A percentile compares a stretch with the other conserved stretches of the same genome.
Conservation (phyloP, 2,797 vertebrate species). For the Botia almorhae region DNA sequence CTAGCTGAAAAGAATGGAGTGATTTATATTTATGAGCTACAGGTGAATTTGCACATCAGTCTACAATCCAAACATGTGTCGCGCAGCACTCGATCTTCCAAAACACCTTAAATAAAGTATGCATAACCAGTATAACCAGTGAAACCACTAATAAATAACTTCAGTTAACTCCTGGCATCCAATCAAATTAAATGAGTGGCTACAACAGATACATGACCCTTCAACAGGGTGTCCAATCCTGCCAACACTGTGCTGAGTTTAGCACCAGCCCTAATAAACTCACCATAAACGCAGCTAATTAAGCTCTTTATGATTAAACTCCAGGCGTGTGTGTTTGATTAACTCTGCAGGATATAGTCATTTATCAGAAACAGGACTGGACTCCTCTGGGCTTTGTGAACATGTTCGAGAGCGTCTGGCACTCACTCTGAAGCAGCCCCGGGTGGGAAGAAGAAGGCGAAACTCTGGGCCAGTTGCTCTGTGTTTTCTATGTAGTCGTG, state of each 20-base stretch:
- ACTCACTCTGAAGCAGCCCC: conserved; percentile 88
- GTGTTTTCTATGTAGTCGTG: conserved; percentile 81
- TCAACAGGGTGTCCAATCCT: background rate
- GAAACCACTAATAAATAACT: background rate
- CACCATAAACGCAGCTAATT: background rate
- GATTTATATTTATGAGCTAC: background rate
- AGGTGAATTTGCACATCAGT: background rate
- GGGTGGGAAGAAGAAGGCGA: conserved; percentile 85
- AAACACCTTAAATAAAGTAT: too few relatives aligned
- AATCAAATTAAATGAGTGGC: background rate
- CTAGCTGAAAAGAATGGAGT: background rate
- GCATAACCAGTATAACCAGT: too few relatives aligned
- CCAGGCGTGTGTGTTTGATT: background rate
- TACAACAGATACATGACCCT: background rate
- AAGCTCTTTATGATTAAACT: background rate
- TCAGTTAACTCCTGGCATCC: background rate
- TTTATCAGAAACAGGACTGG: too few relatives aligned
- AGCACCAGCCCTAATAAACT: background rate
- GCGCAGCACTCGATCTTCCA: background rate
- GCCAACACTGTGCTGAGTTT: background rate
- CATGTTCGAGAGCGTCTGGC: conserved; percentile 4
- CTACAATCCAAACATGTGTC: background rate
- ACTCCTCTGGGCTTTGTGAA: background rate
- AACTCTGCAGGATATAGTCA: too few relatives aligned
- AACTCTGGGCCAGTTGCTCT: conserved; percentile 83